Evolutionary conservation across 2,888 invertebrate species (phyloP), one percentile per base, ranked within the genome.

Genomic region (Hylaea fasciaria): DNA sequence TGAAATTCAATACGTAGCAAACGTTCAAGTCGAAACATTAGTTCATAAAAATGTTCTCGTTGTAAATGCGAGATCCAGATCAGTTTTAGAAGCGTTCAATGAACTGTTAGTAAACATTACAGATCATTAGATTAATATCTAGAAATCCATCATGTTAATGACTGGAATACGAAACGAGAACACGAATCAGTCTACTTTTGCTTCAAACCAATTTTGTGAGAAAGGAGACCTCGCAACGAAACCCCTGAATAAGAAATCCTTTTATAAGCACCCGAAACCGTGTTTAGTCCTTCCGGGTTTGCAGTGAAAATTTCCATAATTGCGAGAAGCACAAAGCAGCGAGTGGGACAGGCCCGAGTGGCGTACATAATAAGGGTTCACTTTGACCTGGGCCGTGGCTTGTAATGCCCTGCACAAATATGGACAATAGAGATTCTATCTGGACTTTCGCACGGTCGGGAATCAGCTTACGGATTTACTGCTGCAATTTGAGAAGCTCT

Each of bases 341-440:
- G 71, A 74, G 70, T 66, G 72, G 68, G 72, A 76, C 73, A 74
- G 74, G 74, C 72, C 65, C 71, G 73, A 68, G 70, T 72, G 54
- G 73, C 72, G 75, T 62, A 63, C 74, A 77, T 85, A 86, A 85
- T 86, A 85, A 81, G 85, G 86, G 80, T 78, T 76, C 79, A 72
- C 79, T 79, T 71, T 86, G 88, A 88, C 87, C 86, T 80, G 77
- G 68, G 71, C 76, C 77, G 77, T 77, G 78, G 80, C 73, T 74
- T 64, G 77, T 76, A 78, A 80, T 77, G 76, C 74, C 73, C 73
- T 67, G 70, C 65, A 81, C 85, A 81, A 85, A 85, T 86, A 86
- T 81, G 85, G 86, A 74, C 80, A 72, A 70, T 72, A 65, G 73
- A 76, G 86, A 86, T 86, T 73, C 73, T 85, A 86, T 86, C 86